Base-by-base conservation (phyloP, 2,113 vertebrate genomes). In the Bungarus multicinctus region DNA sequence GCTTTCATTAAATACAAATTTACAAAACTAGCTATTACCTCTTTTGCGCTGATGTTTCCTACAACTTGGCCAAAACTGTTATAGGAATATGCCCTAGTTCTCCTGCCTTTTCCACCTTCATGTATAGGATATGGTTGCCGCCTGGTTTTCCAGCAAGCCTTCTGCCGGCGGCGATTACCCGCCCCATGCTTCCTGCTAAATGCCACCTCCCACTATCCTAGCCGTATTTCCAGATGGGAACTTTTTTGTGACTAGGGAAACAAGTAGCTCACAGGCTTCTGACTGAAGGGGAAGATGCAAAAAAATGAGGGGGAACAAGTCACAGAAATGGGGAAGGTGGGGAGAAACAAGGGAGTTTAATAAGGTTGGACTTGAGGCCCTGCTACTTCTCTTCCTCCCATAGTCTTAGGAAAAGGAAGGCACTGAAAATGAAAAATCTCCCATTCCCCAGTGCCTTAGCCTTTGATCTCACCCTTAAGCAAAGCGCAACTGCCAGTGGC, bases 301-400 rank as follows among this genome's bases (percentile, higher is more conserved):
- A 91, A 92, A 93, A 54, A 93, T 81, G 87, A 58, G 89, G 91
- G 85, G 47, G 87, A 55, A 50, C 54, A 81, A 89, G 89, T 53
- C 5, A 22, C 81, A 89, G 91, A 93, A 53, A 91, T 34, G 87
- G 30, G n/a, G 20, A 88, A 85, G 64, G 88, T 90, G 94, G 87
- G 90, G 81, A 88, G 55, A 34, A 57, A 7, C 23, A 57, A 58
- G 39, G 39, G 55, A 95, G 93, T 92, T 94, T 94, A 94, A 94
- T 92, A 88, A 86, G 89, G 60, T 57, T 95, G 95, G 94, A 96
- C n/a, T 93, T 85, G 94, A 93, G 90, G 69, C 45, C 91, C n/a
- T 30, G n/a, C n/a, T 69, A 47, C 57, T 50, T 9, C 23, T 23
- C 64, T 90, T 52, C 91, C 11, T 81, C 11, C 85, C 16, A 7